Percentiles rank a stretch among this genome's conserved stretches.
These are phyloP conservation scores for Taphrorychus bicolor DNA, from an alignment of 2,888 invertebrate genomes.

Conservation along the genomic window DNA sequence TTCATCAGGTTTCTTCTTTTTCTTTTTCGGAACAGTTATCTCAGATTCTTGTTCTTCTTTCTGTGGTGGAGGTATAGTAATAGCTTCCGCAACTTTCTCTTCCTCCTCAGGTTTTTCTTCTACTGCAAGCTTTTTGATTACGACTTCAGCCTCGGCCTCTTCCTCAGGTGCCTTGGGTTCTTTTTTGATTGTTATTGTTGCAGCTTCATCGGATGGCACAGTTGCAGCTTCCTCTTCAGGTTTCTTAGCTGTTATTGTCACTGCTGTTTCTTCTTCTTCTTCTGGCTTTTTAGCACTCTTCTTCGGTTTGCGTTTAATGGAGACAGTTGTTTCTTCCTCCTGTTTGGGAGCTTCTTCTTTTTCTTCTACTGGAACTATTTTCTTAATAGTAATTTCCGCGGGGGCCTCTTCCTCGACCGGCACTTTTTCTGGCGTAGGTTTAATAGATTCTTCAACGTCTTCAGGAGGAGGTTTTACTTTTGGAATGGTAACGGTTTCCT, in stretches of 20 bases:
- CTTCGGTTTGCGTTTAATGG: conserved; percentile 42
- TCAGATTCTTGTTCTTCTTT: conserved; percentile 8
- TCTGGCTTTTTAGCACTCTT: conserved; percentile 12
- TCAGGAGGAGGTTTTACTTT: conserved; percentile 46
- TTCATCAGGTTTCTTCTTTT: conserved; percentile 54
- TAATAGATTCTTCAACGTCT: conserved; percentile 34
- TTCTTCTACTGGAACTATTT: conserved; percentile 26
- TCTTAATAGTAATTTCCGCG: conserved; percentile 50
- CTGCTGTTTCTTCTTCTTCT: conserved; percentile 39
- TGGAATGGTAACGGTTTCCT: conserved; percentile 48
- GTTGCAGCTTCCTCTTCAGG: background rate
- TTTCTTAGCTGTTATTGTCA: conserved; percentile 49
- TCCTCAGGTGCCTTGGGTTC: conserved; percentile 30
- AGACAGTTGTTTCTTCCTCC: conserved; percentile 14
- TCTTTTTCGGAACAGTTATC: conserved; percentile 33
- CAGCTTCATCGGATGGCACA: conserved; percentile 33
- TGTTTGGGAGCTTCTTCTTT: conserved; percentile 1
- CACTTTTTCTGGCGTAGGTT: conserved; percentile 10
- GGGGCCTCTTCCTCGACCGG: conserved; percentile 30
- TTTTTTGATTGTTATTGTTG: conserved; percentile 49
- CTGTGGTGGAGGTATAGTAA: conserved; percentile 50
- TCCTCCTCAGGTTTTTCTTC: conserved; percentile 24
- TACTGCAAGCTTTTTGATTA: conserved; percentile 6
- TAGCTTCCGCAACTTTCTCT: too few species aligned
- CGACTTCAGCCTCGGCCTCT: too few species aligned